Percentiles rank a stretch among this genome's conserved stretches.
Conservation (phyloP, 2,113 vertebrate species). For the Accipiter cooperii region DNA sequence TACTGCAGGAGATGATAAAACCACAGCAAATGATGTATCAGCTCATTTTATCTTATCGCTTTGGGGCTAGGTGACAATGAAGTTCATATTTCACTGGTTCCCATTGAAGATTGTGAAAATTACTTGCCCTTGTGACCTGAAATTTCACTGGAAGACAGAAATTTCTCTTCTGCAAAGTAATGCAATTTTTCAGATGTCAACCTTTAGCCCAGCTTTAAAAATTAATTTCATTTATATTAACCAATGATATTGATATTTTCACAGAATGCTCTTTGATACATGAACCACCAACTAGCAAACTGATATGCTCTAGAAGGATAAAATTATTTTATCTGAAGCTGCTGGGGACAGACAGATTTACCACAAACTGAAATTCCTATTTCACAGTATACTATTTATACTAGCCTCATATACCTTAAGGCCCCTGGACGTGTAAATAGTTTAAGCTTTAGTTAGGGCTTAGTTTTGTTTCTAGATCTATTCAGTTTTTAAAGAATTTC, state of each 20-base stretch:
- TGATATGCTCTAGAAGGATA: constrained; percentile 73
- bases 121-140: constrained; percentile 85
- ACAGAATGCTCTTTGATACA: constrained; percentile 80
- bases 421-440: constrained; percentile 68
- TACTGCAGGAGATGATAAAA: constrained; percentile 84
- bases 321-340: constrained; percentile 78
- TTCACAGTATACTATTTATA: constrained; percentile 75
- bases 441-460: constrained; percentile 29
- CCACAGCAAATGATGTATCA: constrained; percentile 87
- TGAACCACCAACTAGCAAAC: constrained; percentile 76
- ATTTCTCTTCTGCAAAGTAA: constrained; percentile 86
- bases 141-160: constrained; percentile 87
- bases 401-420: constrained; percentile 64
- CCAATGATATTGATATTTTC: constrained; percentile 88
- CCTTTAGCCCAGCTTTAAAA: constrained; percentile 88
- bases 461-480: constrained; percentile 49
- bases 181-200: constrained; percentile 89
- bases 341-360: constrained; percentile 74
- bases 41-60: constrained; percentile 87
- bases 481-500: constrained; percentile 29
- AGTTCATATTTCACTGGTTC: constrained; percentile 88
- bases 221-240: constrained; percentile 92
- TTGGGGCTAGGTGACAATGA: constrained; percentile 87
- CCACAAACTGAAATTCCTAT: constrained; percentile 73
- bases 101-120: constrained; percentile 86